Evolutionary conservation across 2,113 vertebrate genomes (phyloP), one percentile per base, ranked within the genome.

Genomic region (Smithornis capensis): DNA sequence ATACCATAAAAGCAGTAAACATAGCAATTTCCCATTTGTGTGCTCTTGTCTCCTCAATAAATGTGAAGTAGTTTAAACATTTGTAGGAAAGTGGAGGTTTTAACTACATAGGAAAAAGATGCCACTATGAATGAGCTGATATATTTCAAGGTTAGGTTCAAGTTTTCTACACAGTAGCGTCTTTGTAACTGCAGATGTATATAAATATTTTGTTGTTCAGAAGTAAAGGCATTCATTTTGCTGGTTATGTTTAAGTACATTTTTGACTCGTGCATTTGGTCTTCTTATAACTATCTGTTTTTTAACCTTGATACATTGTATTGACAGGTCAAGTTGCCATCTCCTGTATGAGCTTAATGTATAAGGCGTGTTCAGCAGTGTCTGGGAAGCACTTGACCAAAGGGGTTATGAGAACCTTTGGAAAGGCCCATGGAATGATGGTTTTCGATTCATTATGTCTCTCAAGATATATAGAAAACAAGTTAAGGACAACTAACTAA

Each of bases 1-100:
- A 84, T 73, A 31, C 24, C 40, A 71, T 75, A 75, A 87, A 64
- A 89, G 78, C 35, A 44, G 31, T 71, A 78, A 92, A 71, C 17
- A n/a, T 33, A 49, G 35, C 56, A n/a, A 79, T 82, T 70, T 87
- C 7, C 23, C 10, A 27, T 78, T 94, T 78, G 7, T 50, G 12
- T 87, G 21, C 21, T 81, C 50, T 78, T 89, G 67, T 19, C 14
- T 19, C 27, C 31, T 78, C 63, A 84, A n/a, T 50, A 92, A 83
- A 60, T 70, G 2, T 59, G 45, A 74, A 92, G 17, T 40, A 19
- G 9, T 53, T 94, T 70, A 74, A 93, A 19, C 8, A 87, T 84
- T 29, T 6, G 0, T 65, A 40, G 83, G 42, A 77, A 89, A 77
- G 15, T 13, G 9, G n/a, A 44, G 24, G 40, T 89, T 85, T 89